Evolutionary conservation across 1,140 invertebrate genomes (phyloP).

Genomic region (Ladona fulva): DNA sequence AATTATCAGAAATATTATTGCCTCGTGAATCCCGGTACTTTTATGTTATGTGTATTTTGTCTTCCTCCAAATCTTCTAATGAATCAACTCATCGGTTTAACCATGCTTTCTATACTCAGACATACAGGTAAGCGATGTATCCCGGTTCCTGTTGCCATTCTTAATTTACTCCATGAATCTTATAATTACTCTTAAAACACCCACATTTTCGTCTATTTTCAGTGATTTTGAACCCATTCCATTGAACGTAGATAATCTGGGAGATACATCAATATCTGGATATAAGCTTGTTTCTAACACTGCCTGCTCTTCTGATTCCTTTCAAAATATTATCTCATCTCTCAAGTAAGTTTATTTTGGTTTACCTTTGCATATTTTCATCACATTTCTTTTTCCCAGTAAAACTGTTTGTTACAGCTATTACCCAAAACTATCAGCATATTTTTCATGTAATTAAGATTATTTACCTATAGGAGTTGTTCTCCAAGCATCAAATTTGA

Average conservation of each 20-base stretch:
- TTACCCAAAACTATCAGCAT: too few relatives aligned
- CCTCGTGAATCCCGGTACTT: slow-evolving; percentile 30
- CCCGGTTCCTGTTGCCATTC: too few relatives aligned
- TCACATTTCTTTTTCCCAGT: too few relatives aligned
- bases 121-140: slow-evolving; percentile 28
- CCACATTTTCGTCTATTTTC: slow-evolving; percentile 16
- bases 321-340: slow-evolving; percentile 28
- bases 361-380: too few relatives aligned
- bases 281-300: slow-evolving; percentile 18
- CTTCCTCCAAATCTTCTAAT: slow-evolving; percentile 36
- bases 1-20: slow-evolving; percentile 42
- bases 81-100: slow-evolving; percentile 46
- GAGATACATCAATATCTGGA: slow-evolving; percentile 28
- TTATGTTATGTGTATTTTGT: slow-evolving; percentile 44
- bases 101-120: slow-evolving; percentile 37
- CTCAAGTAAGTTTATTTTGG: slow-evolving; percentile 27
- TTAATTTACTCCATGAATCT: too few relatives aligned
- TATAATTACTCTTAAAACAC: too few relatives aligned
- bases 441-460: too few relatives aligned
- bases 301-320: slow-evolving; percentile 24
- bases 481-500: too few relatives aligned
- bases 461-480: too few relatives aligned
- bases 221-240: slow-evolving; percentile 33
- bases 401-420: too few relatives aligned
- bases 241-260: slow-evolving; percentile 38